Evolutionary conservation across 2,113 vertebrate genomes (phyloP), one percentile per base, ranked within the genome.

Genomic region (Centropristis striata): DNA sequence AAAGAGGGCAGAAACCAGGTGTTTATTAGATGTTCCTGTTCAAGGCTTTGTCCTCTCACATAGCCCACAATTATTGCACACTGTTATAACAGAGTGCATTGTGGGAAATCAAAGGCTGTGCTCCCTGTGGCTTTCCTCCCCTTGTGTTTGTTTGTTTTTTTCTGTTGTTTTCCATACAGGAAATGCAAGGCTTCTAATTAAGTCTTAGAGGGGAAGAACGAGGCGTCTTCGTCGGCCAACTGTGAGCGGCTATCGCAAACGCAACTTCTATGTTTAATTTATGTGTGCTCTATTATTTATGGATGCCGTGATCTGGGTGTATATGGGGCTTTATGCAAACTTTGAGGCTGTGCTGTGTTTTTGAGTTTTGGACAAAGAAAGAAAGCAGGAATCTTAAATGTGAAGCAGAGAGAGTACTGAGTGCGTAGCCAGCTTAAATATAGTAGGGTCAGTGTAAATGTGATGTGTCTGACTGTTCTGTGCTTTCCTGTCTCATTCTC

Each of bases 211-310:
- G 68, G 67, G 49, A 80, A 61, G 60, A 71, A 75, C 32, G 67
- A 63, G 69, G 74, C 58, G 20, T 84, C 81, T 79, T 70, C 36
- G 66, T 67, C 57, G 61, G 75, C 89, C 81, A 78, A 81, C 83
- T 79, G 84, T 76, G 86, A 81, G 81, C 47, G 23, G 82, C 91
- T 86, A 88, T 89, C 71, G 28, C 83, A 85, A 90, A 78, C 84
- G 84, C 77, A 20, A 75, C 75, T 79, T 73, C 86, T 18, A 94
- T 93, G 88, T 90, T 92, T 95, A 92, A 94, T 94, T 92, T 87
- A 93, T 90, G 83, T 84, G 71, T n/a, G 61, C 81, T 91, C 50
- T 78, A 91, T 91, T 91, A 93, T 93, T 92, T 89, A 93, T 90
- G 83, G 84, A 76, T 88, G 88, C 59, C 66, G 69, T 90, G 86